phyloP scores from a whole-genome alignment of 2,888 invertebrate species.

The Hypomecis atomaria region DNA sequence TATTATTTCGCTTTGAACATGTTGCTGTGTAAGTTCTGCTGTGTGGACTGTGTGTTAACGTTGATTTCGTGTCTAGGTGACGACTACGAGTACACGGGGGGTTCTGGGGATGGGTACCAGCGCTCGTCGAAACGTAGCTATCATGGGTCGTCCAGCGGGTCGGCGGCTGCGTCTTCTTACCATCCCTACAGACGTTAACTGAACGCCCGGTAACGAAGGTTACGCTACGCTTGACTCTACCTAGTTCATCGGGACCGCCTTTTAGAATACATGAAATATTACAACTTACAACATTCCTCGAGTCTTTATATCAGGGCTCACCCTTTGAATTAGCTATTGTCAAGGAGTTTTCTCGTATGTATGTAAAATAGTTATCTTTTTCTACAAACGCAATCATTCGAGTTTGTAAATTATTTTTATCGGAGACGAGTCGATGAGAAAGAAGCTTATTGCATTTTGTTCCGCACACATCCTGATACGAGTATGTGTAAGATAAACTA shows the following conservation, averaged over 20 bases:
- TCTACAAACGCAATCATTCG: slow-evolving; percentile 77
- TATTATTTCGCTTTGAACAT: slow-evolving; percentile 47
- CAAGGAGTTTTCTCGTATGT: slow-evolving; percentile 56
- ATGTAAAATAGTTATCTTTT: slow-evolving; percentile 75
- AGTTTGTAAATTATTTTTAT: slow-evolving; percentile 75
- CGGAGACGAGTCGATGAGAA: slow-evolving; percentile 64
- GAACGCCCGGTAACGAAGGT: slow-evolving; percentile 45
- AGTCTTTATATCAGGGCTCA: slow-evolving; percentile 1
- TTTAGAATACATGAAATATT: background rate
- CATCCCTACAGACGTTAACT: slow-evolving; percentile 80
- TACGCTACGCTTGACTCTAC: slow-evolving; percentile 29
- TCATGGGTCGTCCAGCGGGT: slow-evolving; percentile 68
- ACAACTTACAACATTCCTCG: slow-evolving; percentile 10
- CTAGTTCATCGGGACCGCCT: slow-evolving; percentile 30
- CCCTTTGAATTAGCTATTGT: slow-evolving; percentile 51
- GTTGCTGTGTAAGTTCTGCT: slow-evolving; percentile 40
- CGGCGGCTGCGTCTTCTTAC: slow-evolving; percentile 76
- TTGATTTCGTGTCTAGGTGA: slow-evolving; percentile 62
- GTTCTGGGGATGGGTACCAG: slow-evolving; percentile 80
- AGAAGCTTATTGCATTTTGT: slow-evolving; percentile 23
- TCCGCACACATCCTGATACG: slow-evolving; percentile 31
- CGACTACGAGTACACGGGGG: slow-evolving; percentile 81
- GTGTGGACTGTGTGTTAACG: slow-evolving; percentile 26
- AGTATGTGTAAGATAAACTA: slow-evolving; percentile 16
- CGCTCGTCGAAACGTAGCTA: slow-evolving; percentile 76